Evolutionary conservation across 2,888 invertebrate species (phyloP).

Genomic region (Chalcosyrphus nemorum): DNA sequence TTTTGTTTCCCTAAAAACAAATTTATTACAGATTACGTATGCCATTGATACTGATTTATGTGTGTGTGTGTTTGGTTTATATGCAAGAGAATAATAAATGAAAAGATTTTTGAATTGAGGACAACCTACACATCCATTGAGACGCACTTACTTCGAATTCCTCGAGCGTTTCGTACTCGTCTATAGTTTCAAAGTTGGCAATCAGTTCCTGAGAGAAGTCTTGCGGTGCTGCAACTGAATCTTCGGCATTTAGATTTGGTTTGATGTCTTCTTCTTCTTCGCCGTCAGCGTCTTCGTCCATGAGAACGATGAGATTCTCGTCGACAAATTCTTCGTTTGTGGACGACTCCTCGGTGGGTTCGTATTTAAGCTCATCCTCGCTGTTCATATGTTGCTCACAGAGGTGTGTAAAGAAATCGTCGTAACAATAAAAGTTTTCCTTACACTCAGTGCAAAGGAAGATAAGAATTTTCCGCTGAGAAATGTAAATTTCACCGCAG

Average conservation of each 20-base stretch:
- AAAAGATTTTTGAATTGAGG: conserved; percentile 6
- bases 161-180: conserved; percentile 51
- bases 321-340: conserved; percentile 1
- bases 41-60: neutral
- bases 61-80: neutral
- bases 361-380: conserved; percentile 22
- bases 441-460: conserved; percentile 69
- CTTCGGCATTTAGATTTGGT: neutral
- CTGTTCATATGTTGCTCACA: conserved; percentile 35
- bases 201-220: conserved; percentile 14
- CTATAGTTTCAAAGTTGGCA: conserved; percentile 11
- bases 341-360: conserved; percentile 3
- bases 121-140: neutral
- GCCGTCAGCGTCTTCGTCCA: conserved; percentile 13
- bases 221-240: neutral
- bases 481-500: conserved; percentile 73
- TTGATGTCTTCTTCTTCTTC: conserved; percentile 37
- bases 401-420: conserved; percentile 60
- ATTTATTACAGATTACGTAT: conserved; percentile 39
- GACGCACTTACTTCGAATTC: conserved; percentile 38
- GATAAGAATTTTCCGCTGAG: conserved; percentile 45
- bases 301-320: conserved; percentile 8
- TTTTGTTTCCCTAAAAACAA: conserved; percentile 54
- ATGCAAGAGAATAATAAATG: conserved; percentile 45
- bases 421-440: conserved; percentile 41